These are phyloP conservation scores for Coregonus sp. DNA, from an alignment of 2,797 vertebrate genomes.

Conservation along the genomic window DNA sequence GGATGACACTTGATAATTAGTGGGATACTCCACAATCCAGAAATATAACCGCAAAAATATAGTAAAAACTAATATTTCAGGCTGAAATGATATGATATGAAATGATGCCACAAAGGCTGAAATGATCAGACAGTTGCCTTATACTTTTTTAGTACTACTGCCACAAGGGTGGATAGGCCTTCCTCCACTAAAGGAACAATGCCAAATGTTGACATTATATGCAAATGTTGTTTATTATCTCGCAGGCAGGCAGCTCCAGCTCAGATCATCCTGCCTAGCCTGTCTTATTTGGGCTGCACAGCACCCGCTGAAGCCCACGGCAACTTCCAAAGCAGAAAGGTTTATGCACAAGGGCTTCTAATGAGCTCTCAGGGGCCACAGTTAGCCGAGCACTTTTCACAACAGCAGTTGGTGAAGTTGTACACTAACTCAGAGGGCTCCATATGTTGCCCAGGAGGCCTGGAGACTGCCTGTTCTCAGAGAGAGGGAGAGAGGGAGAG, in stretches of 20 bases:
- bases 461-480: constrained; percentile 48
- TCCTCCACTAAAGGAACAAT: constrained; percentile 51
- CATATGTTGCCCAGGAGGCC: constrained; percentile 82
- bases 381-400: constrained; percentile 71
- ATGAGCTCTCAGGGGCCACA: constrained; percentile 81
- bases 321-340: constrained; percentile 71
- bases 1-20: constrained; percentile 67
- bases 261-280: constrained; percentile 58
- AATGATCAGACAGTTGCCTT: constrained; percentile 51
- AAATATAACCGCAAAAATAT: constrained; percentile 50
- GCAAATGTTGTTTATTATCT: constrained; percentile 82
- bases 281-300: constrained; percentile 66
- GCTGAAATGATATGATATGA: neutral
- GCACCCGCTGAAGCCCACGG: constrained; percentile 79
- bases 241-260: constrained; percentile 55
- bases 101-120: constrained; percentile 32
- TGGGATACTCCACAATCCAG: constrained; percentile 54
- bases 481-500: constrained; percentile 8
- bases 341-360: constrained; percentile 79
- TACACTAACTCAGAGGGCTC: constrained; percentile 73
- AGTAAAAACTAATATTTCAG: constrained; percentile 31
- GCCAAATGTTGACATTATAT: constrained; percentile 78
- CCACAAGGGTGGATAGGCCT: constrained; percentile 56
- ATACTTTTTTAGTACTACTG: constrained; percentile 45
- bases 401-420: constrained; percentile 75